Conservation (phyloP, 2,888 invertebrate genomes). For the Epistrophe grossulariae region DNA sequence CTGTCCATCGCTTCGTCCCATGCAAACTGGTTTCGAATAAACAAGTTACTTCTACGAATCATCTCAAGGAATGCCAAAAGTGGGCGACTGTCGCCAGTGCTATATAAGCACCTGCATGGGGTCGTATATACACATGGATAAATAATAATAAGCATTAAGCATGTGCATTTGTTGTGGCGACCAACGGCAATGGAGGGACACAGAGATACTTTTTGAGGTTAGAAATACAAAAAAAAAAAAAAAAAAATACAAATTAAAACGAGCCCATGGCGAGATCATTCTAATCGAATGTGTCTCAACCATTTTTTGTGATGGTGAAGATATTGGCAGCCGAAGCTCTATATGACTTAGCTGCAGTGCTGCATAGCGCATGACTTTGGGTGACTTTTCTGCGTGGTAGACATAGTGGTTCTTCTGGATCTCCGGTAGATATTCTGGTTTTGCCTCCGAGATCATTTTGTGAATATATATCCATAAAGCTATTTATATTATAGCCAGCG, state of each 20-base stretch:
- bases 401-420: conserved; percentile 50
- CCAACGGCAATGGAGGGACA: background rate
- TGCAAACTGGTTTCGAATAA: conserved; percentile 44
- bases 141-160: conserved; percentile 28
- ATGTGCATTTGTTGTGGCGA: conserved; percentile 15
- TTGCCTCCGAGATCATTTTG: background rate
- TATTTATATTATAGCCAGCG: conserved; percentile 1
- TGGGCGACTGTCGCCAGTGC: conserved; percentile 38
- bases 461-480: background rate
- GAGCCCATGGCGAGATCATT: conserved; percentile 27
- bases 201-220: conserved; percentile 28
- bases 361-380: background rate
- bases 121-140: conserved; percentile 5
- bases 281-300: conserved; percentile 46
- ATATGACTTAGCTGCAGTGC: background rate
- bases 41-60: conserved; percentile 53
- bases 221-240: background rate
- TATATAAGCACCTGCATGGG: conserved; percentile 51
- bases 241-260: conserved; percentile 9
- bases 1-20: background rate
- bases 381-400: conserved; percentile 35
- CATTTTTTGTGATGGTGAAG: conserved; percentile 28
- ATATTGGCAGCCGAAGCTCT: conserved; percentile 30
- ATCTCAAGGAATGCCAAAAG: conserved; percentile 47
- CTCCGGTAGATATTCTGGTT: conserved; percentile 44